Conservation (phyloP, 2,888 invertebrate genomes). For the Apotomis turbidana region DNA sequence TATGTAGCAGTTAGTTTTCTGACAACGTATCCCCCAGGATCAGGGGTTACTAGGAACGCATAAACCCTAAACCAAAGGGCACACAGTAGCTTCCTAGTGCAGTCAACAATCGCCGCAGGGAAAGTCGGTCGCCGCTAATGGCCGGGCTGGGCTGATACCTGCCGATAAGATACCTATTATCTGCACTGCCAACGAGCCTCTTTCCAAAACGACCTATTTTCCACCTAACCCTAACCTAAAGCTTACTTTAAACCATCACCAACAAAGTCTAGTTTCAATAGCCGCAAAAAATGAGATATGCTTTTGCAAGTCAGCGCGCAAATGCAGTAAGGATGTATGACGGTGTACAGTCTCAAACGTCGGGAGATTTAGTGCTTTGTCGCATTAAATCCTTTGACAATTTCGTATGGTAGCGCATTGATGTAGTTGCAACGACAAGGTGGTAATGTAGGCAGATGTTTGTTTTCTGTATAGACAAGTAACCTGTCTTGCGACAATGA, state of each 20-base stretch:
- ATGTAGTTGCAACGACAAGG: not conserved
- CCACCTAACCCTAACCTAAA: not conserved
- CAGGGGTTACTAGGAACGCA: not conserved
- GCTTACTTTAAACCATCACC: not conserved
- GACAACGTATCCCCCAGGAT: not conserved
- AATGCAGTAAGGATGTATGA: slow-evolving; percentile 3
- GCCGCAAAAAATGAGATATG: not conserved
- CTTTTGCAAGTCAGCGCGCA: not conserved
- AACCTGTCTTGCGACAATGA: not conserved
- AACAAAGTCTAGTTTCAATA: not conserved
- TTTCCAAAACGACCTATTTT: not conserved
- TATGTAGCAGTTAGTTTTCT: too few relatives aligned
- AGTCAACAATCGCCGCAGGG: slow-evolving; percentile 68
- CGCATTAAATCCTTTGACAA: not conserved
- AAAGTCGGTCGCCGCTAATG: slow-evolving; percentile 78
- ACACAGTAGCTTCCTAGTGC: slow-evolving; percentile 51
- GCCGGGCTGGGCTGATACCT: slow-evolving; percentile 63
- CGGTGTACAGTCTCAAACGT: not conserved
- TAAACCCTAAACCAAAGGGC: slow-evolving; percentile 34
- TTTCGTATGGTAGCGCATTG: not conserved
- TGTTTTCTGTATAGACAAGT: not conserved
- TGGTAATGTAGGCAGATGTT: not conserved
- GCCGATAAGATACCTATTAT: slow-evolving; percentile 68
- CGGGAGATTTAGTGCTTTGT: not conserved
- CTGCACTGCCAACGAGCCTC: slow-evolving; percentile 44